Percentiles rank a stretch among this genome's conserved stretches.
These are phyloP conservation scores for Tachysurus fulvidraco DNA, from an alignment of 2,113 vertebrate species.

Conservation along the genomic window DNA sequence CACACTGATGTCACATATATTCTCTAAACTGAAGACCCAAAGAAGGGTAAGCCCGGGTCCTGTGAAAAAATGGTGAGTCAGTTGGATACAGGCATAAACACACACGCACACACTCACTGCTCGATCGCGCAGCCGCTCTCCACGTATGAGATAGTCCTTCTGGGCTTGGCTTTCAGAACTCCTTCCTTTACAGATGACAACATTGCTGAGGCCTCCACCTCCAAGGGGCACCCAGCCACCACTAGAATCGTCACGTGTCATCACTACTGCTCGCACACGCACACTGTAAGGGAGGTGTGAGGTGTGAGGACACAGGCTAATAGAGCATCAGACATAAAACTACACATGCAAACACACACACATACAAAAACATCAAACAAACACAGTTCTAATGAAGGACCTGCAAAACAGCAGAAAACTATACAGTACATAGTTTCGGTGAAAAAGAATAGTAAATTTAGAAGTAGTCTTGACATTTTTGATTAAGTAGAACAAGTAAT, in stretches of 20 bases:
- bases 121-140: constrained; percentile 88
- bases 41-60: constrained; percentile 39
- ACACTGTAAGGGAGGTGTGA: constrained; percentile 70
- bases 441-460: neutral
- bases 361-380: neutral
- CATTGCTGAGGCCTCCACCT: constrained; percentile 89
- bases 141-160: constrained; percentile 84
- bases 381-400: neutral
- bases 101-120: constrained; percentile 82
- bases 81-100: constrained; percentile 65
- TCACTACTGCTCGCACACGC: constrained; percentile 92
- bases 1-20: neutral
- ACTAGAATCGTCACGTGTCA: constrained; percentile 93
- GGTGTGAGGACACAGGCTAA: constrained; percentile 49
- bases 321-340: constrained; percentile 26
- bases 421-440: neutral
- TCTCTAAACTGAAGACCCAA: constrained; percentile 26
- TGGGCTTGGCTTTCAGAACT: constrained; percentile 78
- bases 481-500: neutral
- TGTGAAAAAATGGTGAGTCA: constrained; percentile 39
- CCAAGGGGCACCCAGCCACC: constrained; percentile 91
- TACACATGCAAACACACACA: neutral
- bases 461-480: neutral
- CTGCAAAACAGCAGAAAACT: neutral
- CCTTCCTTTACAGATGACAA: constrained; percentile 84